These are phyloP conservation scores for Hemibagrus wyckioides DNA, from an alignment of 2,113 vertebrate species.

Conservation along the genomic window DNA sequence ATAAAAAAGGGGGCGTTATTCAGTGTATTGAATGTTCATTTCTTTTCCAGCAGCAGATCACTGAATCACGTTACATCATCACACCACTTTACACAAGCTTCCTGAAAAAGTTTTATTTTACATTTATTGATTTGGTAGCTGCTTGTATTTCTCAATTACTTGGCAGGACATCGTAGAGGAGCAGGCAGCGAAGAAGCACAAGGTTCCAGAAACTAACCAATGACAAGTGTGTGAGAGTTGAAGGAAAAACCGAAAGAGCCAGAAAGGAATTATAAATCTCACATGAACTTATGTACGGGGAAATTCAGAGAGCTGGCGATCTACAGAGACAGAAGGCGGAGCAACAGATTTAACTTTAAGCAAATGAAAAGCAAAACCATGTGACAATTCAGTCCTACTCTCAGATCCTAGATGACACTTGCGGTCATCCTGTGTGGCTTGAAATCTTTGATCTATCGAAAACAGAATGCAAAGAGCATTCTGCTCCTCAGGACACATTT, in stretches of 20 bases:
- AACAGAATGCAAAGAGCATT: too few relatives aligned
- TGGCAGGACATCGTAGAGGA: background rate
- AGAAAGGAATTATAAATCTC: background rate
- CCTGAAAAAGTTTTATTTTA: slow-evolving; percentile 1
- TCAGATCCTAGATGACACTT: background rate
- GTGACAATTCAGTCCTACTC: background rate
- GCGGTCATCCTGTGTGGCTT: background rate
- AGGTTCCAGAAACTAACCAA: background rate
- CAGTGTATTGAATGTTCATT: background rate
- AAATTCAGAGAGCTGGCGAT: background rate
- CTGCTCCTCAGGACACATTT: too few relatives aligned
- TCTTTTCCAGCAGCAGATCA: too few relatives aligned
- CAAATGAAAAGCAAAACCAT: background rate
- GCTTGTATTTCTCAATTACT: background rate
- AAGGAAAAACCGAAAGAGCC: background rate
- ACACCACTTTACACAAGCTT: background rate
- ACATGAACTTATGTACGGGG: background rate
- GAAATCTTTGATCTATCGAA: too few relatives aligned
- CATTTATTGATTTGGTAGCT: background rate
- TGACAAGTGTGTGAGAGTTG: background rate
- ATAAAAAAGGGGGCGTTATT: slow-evolving; percentile 28
- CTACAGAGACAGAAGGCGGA: background rate
- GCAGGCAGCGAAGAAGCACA: background rate
- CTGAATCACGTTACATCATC: background rate
- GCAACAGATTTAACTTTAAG: background rate